phyloP scores from a whole-genome alignment of 1,140 invertebrate species.

The Drosophila asahinai region DNA sequence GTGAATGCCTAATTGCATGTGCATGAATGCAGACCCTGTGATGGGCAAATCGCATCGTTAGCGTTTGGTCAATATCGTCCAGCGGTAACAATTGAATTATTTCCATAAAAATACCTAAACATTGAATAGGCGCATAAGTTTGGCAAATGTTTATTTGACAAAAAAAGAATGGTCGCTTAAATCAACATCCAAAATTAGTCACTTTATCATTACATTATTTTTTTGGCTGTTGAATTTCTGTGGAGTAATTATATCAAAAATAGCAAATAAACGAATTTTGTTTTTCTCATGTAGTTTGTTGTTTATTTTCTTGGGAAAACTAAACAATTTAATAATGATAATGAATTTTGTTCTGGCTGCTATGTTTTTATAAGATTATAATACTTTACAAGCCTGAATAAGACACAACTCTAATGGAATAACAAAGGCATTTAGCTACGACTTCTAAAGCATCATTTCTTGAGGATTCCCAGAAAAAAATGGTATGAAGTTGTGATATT shows the following conservation, averaged over 20 bases:
- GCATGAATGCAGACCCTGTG: neutral
- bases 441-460: no score
- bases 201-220: conserved; percentile 14
- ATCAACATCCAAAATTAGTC: conserved; percentile 5
- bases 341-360: no score
- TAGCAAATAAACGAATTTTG: neutral
- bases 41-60: conserved; percentile 8
- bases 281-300: neutral
- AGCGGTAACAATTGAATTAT: conserved; percentile 10
- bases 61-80: conserved; percentile 6
- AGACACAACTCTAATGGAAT: no score
- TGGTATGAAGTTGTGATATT: no score
- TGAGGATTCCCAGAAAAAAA: no score
- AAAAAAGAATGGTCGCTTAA: conserved; percentile 1
- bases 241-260: conserved; percentile 8
- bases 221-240: conserved; percentile 9
- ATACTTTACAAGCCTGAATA: no score
- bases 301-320: neutral
- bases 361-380: no score
- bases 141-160: conserved; percentile 3
- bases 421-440: no score
- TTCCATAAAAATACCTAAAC: conserved; percentile 1
- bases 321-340: neutral
- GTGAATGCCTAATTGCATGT: conserved; percentile 7
- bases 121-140: conserved; percentile 6